Percentiles rank a stretch among this genome's conserved stretches.
Evolutionary conservation across 2,113 vertebrate genomes (phyloP).

Genomic region (Cisticola juncidis): DNA sequence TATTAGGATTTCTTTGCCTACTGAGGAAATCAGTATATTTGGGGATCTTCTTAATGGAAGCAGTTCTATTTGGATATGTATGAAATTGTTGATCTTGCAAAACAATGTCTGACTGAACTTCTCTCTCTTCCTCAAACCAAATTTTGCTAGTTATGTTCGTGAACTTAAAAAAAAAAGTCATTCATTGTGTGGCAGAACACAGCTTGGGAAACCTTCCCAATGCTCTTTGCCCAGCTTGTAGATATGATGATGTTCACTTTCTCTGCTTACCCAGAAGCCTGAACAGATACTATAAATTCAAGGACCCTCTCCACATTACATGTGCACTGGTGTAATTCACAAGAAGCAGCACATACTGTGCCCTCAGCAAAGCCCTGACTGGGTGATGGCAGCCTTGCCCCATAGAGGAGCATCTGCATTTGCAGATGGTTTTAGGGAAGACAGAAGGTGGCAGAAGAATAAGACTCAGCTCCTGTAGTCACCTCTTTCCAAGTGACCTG

Average conservation of each 20-base stretch:
- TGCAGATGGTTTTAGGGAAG: neutral
- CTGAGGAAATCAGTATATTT: neutral
- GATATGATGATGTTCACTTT: neutral
- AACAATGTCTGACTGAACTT: neutral
- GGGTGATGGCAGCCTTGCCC: neutral
- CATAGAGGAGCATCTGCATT: neutral
- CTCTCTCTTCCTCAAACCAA: neutral
- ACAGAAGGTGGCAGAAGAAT: neutral
- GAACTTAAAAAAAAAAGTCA: neutral
- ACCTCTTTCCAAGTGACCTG: neutral
- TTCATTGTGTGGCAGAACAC: neutral
- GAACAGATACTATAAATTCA: neutral
- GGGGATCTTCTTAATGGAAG: neutral
- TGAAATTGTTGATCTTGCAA: neutral
- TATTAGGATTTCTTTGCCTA: neutral
- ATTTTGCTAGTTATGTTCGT: neutral
- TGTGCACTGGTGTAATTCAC: fast-evolving
- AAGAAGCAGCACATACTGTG: fast-evolving
- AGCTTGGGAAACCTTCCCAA: neutral
- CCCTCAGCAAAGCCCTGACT: neutral
- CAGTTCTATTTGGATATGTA: neutral
- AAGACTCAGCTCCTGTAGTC: neutral
- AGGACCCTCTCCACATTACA: neutral
- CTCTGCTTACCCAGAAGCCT: neutral
- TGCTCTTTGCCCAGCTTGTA: neutral